These are phyloP conservation scores for Achroia grisella DNA, from an alignment of 1,140 invertebrate genomes.

Conservation along the genomic window DNA sequence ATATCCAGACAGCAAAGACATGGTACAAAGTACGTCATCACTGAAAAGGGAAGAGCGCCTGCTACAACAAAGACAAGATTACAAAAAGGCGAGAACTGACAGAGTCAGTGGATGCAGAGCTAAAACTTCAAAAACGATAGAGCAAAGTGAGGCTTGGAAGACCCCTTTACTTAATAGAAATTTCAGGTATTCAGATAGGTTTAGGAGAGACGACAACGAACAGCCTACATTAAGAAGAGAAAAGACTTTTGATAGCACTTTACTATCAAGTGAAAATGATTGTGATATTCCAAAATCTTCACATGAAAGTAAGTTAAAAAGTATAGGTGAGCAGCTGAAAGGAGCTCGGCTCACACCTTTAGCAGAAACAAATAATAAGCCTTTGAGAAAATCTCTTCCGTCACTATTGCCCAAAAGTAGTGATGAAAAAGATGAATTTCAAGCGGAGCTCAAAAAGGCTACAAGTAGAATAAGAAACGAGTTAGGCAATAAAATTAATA, in stretches of 20 bases:
- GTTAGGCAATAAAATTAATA: conserved; percentile 59
- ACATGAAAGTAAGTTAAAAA: conserved; percentile 56
- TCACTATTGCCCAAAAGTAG: conserved; percentile 73
- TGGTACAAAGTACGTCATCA: conserved; percentile 60
- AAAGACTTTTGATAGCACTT: conserved; percentile 68
- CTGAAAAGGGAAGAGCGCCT: conserved; percentile 66
- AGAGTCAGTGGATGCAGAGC: conserved; percentile 62
- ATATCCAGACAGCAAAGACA: conserved; percentile 57
- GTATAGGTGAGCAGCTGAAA: conserved; percentile 52
- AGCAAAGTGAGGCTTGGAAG: conserved; percentile 60
- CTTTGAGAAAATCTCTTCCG: conserved; percentile 71
- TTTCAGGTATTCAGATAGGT: conserved; percentile 70
- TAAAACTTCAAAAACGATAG: conserved; percentile 54
- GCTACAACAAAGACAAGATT: conserved; percentile 58
- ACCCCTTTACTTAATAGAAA: conserved; percentile 61
- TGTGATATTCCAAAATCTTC: conserved; percentile 43
- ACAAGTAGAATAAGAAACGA: conserved; percentile 76
- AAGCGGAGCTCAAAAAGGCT: conserved; percentile 79
- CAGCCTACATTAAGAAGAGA: conserved; percentile 58
- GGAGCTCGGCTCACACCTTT: conserved; percentile 40
- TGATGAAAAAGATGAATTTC: conserved; percentile 79
- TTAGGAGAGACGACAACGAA: conserved; percentile 54
- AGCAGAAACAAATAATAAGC: conserved; percentile 37
- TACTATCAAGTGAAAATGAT: conserved; percentile 44
- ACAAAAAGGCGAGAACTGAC: conserved; percentile 52